Evolutionary conservation across 2,888 invertebrate genomes (phyloP), one percentile per base, ranked within the genome.

Genomic region (Scaptomyza parva): DNA sequence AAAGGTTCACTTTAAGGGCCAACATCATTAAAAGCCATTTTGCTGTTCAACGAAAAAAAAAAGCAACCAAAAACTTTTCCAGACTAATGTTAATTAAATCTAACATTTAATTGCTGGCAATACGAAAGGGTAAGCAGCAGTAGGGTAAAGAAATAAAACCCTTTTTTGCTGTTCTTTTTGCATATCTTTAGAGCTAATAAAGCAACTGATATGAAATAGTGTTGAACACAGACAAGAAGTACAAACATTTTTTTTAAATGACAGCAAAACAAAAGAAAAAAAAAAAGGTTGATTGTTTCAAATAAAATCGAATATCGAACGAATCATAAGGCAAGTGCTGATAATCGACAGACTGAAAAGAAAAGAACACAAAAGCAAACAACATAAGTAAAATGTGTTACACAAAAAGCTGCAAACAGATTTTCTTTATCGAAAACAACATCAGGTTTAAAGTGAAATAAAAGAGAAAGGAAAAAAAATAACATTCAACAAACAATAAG

Each of bases 51-150:
- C 64, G 48, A 53, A 59, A 44, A 47, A n/a, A 1, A 0, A 28
- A 55, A 35, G 40, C 43, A 55, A 64, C n/a, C n/a, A 61, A 66
- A 52, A 80, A 77, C 59, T 66, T 59, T 35, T 35, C n/a, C 33
- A 66, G 60, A 39, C 57, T 70, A 79, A 76, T 66, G 80, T 80
- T 83, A 79, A 82, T 82, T 86, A 83, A 83, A 76, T 76, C 63
- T 66, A 70, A 76, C 51, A 82, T 82, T 61, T 47, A 58, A 63
- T 41, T 58, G 45, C 35, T 14, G 43, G 28, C 30, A 43, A 14
- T 9, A n/a, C n/a, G n/a, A n/a, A n/a, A n/a, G n/a, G n/a, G n/a
- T n/a, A 40, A 44, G 18, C 22, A 28, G 63, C 44, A 62, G 45
- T 33, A 1, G 14, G 28, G 18, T 22, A 45, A 40, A 35, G 57